Base-by-base conservation (phyloP, 2,797 vertebrate genomes). In the Megaceryle alcyon region DNA sequence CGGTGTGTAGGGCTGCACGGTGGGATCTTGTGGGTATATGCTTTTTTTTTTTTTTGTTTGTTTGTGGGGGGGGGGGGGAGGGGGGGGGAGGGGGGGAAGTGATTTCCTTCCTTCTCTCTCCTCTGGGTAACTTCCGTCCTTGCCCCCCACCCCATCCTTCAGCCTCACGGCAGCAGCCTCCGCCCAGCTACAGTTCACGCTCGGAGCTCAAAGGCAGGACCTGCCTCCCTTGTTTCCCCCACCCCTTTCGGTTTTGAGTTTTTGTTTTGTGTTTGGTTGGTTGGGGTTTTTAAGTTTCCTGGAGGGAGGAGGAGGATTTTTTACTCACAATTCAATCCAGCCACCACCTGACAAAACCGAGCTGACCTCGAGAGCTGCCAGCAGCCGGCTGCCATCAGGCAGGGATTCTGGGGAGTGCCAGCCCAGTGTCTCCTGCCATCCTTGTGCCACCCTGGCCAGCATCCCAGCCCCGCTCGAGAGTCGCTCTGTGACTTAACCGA, bases 241-340 rank as follows among this genome's bases (percentile, higher is more conserved):
- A 21, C 33, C 57, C 57, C 22, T 56, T 59, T 35, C 22, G 9
- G 14, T 23, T 59, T 59, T 15, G 21, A 33, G n/a, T 23, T 9
- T 59, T 37, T 37, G 37, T 37, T 37, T 37, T 37, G 10, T 37
- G 10, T 37, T 41, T 41, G 39, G 13, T 41, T 41, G 39, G 39
- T 39, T 39, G 39, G 39, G 39, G 11, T 39, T 41, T 41, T 41
- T 23, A 15, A 15, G 9, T 59, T 59, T 59, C 33, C 21, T 16
- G 57, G 35, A 35, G 57, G 57, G 22, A 35, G 57, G 21, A 35
- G 57, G 33, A 35, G 56, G 20, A 21, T 7, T 29, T 76, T 41
- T 31, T 14, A 14, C n/a, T 49, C 28, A 0, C 11, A 2, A 2
- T 17, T 56, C 35, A 3, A 3, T 3, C 48, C 6, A 0, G 63